These are phyloP conservation scores for Cinara cedri DNA, from an alignment of 2,888 invertebrate species.

Conservation along the genomic window DNA sequence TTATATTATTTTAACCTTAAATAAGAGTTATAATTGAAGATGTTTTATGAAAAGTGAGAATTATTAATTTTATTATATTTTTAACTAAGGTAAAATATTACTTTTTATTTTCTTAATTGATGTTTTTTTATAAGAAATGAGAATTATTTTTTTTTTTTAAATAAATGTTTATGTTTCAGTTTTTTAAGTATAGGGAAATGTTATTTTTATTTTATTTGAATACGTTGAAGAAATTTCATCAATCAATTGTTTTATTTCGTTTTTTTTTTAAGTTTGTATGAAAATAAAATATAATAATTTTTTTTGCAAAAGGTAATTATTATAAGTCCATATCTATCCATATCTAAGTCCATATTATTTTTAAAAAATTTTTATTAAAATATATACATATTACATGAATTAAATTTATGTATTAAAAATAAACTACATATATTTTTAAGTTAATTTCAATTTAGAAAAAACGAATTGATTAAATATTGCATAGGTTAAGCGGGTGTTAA, in stretches of 20 bases:
- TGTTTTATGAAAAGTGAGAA: too few species aligned
- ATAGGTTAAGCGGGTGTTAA: neutral
- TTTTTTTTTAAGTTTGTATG: too few species aligned
- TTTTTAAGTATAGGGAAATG: too few species aligned
- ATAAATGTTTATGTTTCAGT: neutral
- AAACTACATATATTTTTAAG: conserved; percentile 11
- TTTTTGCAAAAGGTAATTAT: neutral
- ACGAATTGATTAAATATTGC: neutral
- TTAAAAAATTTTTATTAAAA: neutral
- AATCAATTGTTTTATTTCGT: too few species aligned
- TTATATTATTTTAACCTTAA: neutral
- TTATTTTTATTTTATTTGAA: too few species aligned
- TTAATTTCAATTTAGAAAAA: neutral
- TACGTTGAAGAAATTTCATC: too few species aligned
- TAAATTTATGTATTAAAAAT: neutral
- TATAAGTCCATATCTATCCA: conserved; percentile 3
- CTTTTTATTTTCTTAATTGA: neutral
- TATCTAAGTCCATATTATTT: neutral
- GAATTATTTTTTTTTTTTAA: neutral
- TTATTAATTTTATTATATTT: conserved; percentile 5
- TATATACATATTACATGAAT: too few species aligned
- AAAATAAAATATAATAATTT: too few species aligned
- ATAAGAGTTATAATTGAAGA: too few species aligned
- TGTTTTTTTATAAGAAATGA: neutral
- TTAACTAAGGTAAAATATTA: neutral